Base-by-base conservation (phyloP, 2,888 invertebrate genomes). In the Xestia xanthographa region DNA sequence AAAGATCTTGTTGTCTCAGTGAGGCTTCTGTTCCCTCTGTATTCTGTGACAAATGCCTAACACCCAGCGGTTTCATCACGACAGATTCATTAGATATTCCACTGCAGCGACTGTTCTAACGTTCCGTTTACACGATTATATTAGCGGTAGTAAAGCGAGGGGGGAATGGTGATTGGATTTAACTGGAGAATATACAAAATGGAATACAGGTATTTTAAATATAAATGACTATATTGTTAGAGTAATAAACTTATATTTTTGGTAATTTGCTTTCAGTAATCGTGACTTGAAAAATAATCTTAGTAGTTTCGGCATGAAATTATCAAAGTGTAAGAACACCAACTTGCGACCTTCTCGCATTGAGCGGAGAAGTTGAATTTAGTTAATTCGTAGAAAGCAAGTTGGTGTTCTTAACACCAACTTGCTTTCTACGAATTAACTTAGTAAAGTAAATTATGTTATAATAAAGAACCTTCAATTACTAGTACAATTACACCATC, bases 11-110 rank as follows among this genome's bases (percentile, higher is more conserved):
- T 22, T 29, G 20, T 5, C 1, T 20, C 45, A 26, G 43, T 65
- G 56, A 2, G 26, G 34, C 41, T 73, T 78, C 77, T 78, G 77
- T 50, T 0, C 17, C 0, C 26, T 74, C 56, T 38, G 6, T 80
- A 80, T 43, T 78, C 56, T 12, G 65, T 0, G 41, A 11, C 14
- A 17, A 22, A 26, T 86, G 86, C 83, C 87, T 85, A 84, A 81
- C 77, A 80, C 74, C 76, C n/a, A 79, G 60, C 34, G 82, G 81
- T 75, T 80, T 71, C 73, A 84, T 65, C 58, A 74, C 68, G 86
- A 84, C 87, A 84, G 84, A 88, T 90, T 90, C 86, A 89, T 91
- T 90, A 87, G 83, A 83, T 86, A 89, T 90, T 90, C 83, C 70
- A 72, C 71, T 83, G 75, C 75, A 85, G 86, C 72, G 63, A 78